Base-by-base conservation (phyloP, 1,140 invertebrate species). In the Drosophila simulans region DNA sequence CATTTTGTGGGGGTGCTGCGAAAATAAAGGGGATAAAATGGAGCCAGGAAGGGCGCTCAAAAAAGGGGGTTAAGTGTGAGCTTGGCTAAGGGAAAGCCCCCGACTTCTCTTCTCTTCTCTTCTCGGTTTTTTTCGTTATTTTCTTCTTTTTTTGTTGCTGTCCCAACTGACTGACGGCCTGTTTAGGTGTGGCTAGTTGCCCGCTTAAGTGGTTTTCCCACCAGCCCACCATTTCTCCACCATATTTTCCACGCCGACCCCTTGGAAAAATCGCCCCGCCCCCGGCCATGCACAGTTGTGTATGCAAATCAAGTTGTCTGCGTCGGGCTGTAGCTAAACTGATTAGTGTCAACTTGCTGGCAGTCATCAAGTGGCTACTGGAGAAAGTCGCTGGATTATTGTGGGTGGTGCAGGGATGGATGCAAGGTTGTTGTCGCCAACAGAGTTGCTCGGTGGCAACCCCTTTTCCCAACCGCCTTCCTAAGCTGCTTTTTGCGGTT, bases 151-250 rank as follows among this genome's bases (percentile, higher is more conserved):
- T 7, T 31, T 27, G 7, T 31, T 31, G 31, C 31, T 31, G 31
- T 31, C 31, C 31, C 31, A 31, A 31, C 35, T 70, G 58, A 62
- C 66, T 62, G 71, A 42, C 58, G 39, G 56, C 73, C 65, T 70
- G 66, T 63, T 81, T 77, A 81, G 78, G 74, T 88, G 81, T 65
- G 83, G 83, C 74, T 88, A 72, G 83, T 86, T 81, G 69, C 80
- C 82, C 78, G 79, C 70, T 69, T 88, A 83, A 86, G 83, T 86
- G 83, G 79, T 88, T 86, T 76, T 27, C 75, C 35, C 20, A 48
- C 71, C 69, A 74, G 42, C 13, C 46, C 45, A 55, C 42, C 49
- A 51, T 15, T 20, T 39, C 40, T 56, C 37, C 13, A 25, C 39
- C 43, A 13, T 31, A 31, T 31, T 31, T 40, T 45, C 5, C 22